Evolutionary conservation across 2,888 invertebrate species (phyloP).

Genomic region (Eupsilia transversa): DNA sequence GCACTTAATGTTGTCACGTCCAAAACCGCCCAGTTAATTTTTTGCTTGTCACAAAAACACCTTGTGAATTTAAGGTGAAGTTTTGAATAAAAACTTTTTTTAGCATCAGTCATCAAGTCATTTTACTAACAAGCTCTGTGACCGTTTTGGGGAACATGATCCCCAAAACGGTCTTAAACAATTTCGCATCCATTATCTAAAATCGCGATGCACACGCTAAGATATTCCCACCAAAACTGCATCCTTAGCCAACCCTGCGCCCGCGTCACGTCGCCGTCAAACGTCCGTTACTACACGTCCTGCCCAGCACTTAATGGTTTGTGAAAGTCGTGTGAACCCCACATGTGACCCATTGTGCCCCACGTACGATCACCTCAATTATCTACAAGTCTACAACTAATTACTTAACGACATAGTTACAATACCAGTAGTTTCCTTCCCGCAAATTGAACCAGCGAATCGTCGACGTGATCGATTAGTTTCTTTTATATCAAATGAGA

Average conservation of each 20-base stretch:
- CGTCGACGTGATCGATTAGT: slow-evolving; percentile 31
- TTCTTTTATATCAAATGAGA: slow-evolving; percentile 44
- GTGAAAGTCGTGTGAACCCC: slow-evolving; percentile 87
- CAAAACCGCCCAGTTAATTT: background rate
- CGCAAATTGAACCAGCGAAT: slow-evolving; percentile 27
- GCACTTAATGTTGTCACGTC: background rate
- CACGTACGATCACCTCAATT: slow-evolving; percentile 81
- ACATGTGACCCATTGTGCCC: slow-evolving; percentile 80
- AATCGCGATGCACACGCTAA: slow-evolving; percentile 30
- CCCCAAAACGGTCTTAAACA: background rate
- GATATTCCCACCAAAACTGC: slow-evolving; percentile 37
- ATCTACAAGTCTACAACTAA: slow-evolving; percentile 76
- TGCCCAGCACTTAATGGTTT: slow-evolving; percentile 80
- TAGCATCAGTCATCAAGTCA: background rate
- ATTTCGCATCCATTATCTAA: slow-evolving; percentile 13
- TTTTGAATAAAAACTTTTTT: background rate
- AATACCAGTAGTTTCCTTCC: slow-evolving; percentile 56
- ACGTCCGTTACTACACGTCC: slow-evolving; percentile 77
- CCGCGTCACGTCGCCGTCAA: slow-evolving; percentile 64
- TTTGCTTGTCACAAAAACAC: too few relatives aligned
- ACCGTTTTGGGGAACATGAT: too few relatives aligned
- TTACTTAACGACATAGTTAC: slow-evolving; percentile 75
- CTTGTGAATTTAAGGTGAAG: background rate
- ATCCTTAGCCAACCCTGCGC: slow-evolving; percentile 65
- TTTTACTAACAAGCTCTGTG: slow-evolving; percentile 12